These are phyloP conservation scores for Catamblyrhynchus diadema DNA, from an alignment of 2,797 vertebrate genomes.

Conservation along the genomic window DNA sequence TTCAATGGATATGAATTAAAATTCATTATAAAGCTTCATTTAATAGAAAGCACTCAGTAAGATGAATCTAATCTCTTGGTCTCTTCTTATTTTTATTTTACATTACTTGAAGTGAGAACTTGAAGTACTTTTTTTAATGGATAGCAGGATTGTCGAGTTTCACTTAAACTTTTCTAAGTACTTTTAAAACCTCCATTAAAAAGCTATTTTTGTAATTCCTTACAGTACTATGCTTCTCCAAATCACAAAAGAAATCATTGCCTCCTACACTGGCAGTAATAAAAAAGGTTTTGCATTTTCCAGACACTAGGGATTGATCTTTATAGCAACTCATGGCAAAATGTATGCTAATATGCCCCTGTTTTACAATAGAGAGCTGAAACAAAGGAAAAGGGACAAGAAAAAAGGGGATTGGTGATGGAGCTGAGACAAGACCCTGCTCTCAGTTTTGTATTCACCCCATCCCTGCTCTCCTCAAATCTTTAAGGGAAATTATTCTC, in stretches of 20 bases:
- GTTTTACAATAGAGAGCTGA: slow-evolving; percentile 29
- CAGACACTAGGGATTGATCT: slow-evolving; percentile 52
- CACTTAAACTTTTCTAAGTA: slow-evolving; percentile 57
- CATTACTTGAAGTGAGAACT: slow-evolving; percentile 43
- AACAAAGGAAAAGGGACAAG: background rate
- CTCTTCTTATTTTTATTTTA: slow-evolving; percentile 44
- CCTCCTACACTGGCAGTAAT: slow-evolving; percentile 56
- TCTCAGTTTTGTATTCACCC: background rate
- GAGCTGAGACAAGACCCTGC: background rate
- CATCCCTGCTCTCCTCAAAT: background rate
- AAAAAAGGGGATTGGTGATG: background rate
- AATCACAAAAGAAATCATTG: slow-evolving; percentile 62
- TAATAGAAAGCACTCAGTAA: background rate
- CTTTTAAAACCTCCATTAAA: slow-evolving; percentile 58
- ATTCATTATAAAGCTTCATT: slow-evolving; percentile 16
- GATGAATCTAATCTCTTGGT: background rate
- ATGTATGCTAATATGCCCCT: background rate
- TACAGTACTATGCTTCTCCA: slow-evolving; percentile 33
- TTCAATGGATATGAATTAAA: slow-evolving; percentile 12
- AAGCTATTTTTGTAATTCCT: slow-evolving; percentile 66
- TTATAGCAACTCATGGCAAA: slow-evolving; percentile 8
- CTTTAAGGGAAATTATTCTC: background rate
- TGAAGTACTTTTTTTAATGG: slow-evolving; percentile 42
- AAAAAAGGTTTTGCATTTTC: slow-evolving; percentile 52
- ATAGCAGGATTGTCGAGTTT: slow-evolving; percentile 26